A percentile compares a stretch with the other conserved stretches of the same genome.
Conservation (phyloP, 2,888 invertebrate species). For the Ochlodes sylvanus region DNA sequence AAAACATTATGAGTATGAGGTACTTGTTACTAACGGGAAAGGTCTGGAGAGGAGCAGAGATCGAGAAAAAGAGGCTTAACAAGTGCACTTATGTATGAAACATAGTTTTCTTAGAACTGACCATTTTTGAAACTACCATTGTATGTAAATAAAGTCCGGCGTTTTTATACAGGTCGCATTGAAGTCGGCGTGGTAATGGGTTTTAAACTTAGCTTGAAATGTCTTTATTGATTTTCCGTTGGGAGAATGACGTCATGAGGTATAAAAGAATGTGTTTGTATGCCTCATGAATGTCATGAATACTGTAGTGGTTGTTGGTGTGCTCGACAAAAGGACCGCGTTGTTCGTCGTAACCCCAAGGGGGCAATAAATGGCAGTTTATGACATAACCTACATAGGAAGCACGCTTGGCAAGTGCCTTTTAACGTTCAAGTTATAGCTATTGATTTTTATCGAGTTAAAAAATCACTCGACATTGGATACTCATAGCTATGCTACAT, state of each 20-base stretch:
- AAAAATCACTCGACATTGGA: no score
- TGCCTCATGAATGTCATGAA: slow-evolving; percentile 17
- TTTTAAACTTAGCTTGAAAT: slow-evolving; percentile 18
- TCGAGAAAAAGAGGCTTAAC: slow-evolving; percentile 11
- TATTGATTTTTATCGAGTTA: not conserved
- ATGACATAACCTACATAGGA: slow-evolving; percentile 10
- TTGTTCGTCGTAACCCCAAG: slow-evolving; percentile 7
- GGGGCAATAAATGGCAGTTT: slow-evolving; percentile 13
- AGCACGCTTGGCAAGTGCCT: not conserved
- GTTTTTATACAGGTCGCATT: slow-evolving; percentile 17
- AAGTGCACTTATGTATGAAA: slow-evolving; percentile 5
- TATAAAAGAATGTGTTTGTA: slow-evolving; percentile 20
- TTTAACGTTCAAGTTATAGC: not conserved
- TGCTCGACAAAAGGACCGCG: slow-evolving; percentile 12
- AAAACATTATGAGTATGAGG: not conserved
- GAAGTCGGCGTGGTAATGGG: slow-evolving; percentile 12
- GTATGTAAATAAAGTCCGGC: slow-evolving; percentile 19
- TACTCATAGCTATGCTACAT: no score
- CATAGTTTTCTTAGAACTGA: slow-evolving; percentile 21
- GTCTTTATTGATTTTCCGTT: slow-evolving; percentile 15
- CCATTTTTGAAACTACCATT: slow-evolving; percentile 15
- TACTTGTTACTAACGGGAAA: slow-evolving; percentile 1
- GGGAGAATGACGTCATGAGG: slow-evolving; percentile 12
- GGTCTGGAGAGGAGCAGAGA: not conserved
- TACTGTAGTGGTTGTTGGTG: slow-evolving; percentile 17